Conservation (phyloP, 2,113 vertebrate genomes). For the Leucoraja erinaceus region DNA sequence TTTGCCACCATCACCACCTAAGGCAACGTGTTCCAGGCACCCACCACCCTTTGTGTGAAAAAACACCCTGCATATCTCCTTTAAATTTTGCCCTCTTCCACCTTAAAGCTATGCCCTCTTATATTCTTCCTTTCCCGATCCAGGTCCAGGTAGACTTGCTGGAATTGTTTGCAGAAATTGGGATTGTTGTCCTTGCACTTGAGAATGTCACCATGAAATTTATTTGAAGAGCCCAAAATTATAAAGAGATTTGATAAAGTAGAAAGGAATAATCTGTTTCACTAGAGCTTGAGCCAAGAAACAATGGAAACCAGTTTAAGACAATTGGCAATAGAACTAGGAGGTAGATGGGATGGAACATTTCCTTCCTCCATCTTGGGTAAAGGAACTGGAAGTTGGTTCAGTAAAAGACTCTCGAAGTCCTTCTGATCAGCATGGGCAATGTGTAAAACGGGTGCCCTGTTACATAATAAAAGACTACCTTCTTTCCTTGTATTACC, state of each 20-base stretch:
- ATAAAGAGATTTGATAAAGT: not conserved
- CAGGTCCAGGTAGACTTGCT: not conserved
- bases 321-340: too few species aligned
- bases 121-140: too few species aligned
- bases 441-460: not conserved
- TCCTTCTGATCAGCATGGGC: not conserved
- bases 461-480: not conserved
- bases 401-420: not conserved
- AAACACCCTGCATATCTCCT: too few species aligned
- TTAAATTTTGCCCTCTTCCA: too few species aligned
- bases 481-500: not conserved
- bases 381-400: not conserved
- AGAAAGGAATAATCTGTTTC: not conserved
- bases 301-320: not conserved
- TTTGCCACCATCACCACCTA: too few species aligned
- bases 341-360: too few species aligned
- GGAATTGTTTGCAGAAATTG: not conserved
- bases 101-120: too few species aligned
- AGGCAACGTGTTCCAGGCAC: too few species aligned
- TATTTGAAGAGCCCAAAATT: not conserved
- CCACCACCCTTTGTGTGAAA: too few species aligned
- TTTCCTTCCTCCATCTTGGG: too few species aligned
- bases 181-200: not conserved
- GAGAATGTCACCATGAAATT: not conserved
- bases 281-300: not conserved